A percentile compares a stretch with the other conserved stretches of the same genome.
phyloP scores from a whole-genome alignment of 2,113 vertebrate genomes.

The Nansenia antarctica region DNA sequence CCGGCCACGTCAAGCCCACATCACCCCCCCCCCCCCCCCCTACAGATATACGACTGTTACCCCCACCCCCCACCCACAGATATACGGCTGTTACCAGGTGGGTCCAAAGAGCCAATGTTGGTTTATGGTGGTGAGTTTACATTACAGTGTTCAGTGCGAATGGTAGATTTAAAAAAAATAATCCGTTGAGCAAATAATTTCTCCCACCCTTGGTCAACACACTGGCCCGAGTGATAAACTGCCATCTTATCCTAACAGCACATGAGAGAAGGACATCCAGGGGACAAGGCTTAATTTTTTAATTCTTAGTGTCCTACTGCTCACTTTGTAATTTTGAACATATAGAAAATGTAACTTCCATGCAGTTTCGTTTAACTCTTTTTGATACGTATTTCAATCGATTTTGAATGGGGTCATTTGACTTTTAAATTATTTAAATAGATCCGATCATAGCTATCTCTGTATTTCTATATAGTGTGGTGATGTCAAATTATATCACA shows the following conservation, averaged over 20 bases:
- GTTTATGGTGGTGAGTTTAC: too few species aligned
- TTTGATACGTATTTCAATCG: slow-evolving; percentile 42
- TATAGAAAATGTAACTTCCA: slow-evolving; percentile 44
- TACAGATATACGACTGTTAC: too few species aligned
- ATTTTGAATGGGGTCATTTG: slow-evolving; percentile 17
- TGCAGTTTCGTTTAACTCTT: slow-evolving; percentile 27
- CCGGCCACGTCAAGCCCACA: slow-evolving; percentile 47
- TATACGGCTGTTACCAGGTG: slow-evolving; percentile 39
- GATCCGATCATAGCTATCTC: too few species aligned
- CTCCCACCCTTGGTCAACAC: slow-evolving; percentile 53
- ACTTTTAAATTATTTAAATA: too few species aligned
- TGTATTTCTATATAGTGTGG: neutral
- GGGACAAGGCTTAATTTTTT: slow-evolving; percentile 60
- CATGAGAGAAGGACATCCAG: slow-evolving; percentile 46
- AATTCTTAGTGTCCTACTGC: slow-evolving; percentile 64
- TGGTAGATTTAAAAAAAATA: slow-evolving; percentile 46
- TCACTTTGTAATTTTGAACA: slow-evolving; percentile 48
- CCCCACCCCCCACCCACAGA: too few species aligned
- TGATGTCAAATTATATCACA: neutral
- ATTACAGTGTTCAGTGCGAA: slow-evolving; percentile 37
- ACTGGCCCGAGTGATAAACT: slow-evolving; percentile 58
- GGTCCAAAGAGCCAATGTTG: too few species aligned
- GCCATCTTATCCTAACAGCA: slow-evolving; percentile 59
- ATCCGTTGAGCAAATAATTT: slow-evolving; percentile 66
- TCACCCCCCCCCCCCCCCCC: slow-evolving; percentile 41